Percentiles rank a stretch among this genome's conserved stretches.
These are phyloP conservation scores for Lucifuga dentata DNA, from an alignment of 2,113 vertebrate species.

Conservation along the genomic window DNA sequence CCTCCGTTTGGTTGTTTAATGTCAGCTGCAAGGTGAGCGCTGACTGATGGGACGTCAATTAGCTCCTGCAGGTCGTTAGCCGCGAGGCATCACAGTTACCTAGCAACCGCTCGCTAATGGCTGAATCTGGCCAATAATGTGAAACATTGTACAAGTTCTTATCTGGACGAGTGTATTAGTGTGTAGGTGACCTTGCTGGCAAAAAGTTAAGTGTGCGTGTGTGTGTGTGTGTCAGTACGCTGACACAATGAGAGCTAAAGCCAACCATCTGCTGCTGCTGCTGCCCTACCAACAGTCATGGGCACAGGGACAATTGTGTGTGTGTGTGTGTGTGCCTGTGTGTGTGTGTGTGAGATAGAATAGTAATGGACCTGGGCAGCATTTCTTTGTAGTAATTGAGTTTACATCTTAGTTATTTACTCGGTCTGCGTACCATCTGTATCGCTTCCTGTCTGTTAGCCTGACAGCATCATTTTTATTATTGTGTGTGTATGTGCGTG, in stretches of 20 bases:
- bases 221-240: not conserved
- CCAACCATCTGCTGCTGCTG: constrained; percentile 47
- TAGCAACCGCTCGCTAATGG: constrained; percentile 54
- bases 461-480: not conserved
- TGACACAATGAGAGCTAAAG: constrained; percentile 31
- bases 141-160: constrained; percentile 17
- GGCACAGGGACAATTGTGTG: constrained; percentile 23
- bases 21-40: constrained; percentile 29
- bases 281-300: not conserved
- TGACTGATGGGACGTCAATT: constrained; percentile 44
- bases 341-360: constrained; percentile 6
- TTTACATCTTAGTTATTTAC: constrained; percentile 11
- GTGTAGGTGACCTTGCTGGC: constrained; percentile 32
- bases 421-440: constrained; percentile 10
- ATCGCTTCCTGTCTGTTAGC: constrained; percentile 10
- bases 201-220: not conserved
- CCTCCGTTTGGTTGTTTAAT: not conserved
- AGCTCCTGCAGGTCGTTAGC: constrained; percentile 33
- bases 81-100: constrained; percentile 25
- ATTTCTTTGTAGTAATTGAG: constrained; percentile 29
- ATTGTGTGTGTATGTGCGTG: not conserved
- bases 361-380: constrained; percentile 6
- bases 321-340: not conserved
- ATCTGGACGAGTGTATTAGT: constrained; percentile 19
- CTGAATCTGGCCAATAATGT: constrained; percentile 41